These are phyloP conservation scores for Eupithecia insigniata DNA, from an alignment of 2,888 invertebrate species.

Conservation along the genomic window DNA sequence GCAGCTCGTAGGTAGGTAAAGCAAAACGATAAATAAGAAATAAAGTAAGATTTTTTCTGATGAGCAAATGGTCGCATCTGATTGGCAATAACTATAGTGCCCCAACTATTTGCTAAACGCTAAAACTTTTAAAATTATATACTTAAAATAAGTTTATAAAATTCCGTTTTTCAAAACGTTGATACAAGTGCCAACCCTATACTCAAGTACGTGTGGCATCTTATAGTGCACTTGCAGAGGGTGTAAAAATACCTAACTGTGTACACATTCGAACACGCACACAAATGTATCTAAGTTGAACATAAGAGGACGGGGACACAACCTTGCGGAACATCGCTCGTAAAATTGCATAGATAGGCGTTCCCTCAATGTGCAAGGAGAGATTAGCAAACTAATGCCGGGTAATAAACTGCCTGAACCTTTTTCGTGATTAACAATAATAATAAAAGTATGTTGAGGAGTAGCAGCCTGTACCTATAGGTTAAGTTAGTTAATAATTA, in stretches of 20 bases:
- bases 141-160: no score
- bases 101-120: no score
- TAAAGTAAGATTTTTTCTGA: neutral
- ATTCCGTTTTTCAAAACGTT: neutral
- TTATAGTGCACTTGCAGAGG: slow-evolving; percentile 53
- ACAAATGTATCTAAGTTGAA: slow-evolving; percentile 23
- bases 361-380: slow-evolving; percentile 30
- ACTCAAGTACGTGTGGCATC: slow-evolving; percentile 49
- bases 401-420: slow-evolving; percentile 21
- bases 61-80: neutral
- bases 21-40: no score
- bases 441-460: neutral
- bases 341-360: slow-evolving; percentile 38
- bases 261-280: slow-evolving; percentile 32
- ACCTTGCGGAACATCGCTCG: slow-evolving; percentile 35
- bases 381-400: slow-evolving; percentile 32
- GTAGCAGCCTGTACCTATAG: no score
- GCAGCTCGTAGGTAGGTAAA: no score
- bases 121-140: no score
- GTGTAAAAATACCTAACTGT: slow-evolving; percentile 41
- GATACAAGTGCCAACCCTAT: slow-evolving; percentile 36
- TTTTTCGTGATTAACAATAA: neutral
- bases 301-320: slow-evolving; percentile 41
- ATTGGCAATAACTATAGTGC: neutral
- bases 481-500: no score